Percentiles rank a stretch among this genome's conserved stretches.
Evolutionary conservation across 2,113 vertebrate genomes (phyloP).

Genomic region (Ammodytes dubius): DNA sequence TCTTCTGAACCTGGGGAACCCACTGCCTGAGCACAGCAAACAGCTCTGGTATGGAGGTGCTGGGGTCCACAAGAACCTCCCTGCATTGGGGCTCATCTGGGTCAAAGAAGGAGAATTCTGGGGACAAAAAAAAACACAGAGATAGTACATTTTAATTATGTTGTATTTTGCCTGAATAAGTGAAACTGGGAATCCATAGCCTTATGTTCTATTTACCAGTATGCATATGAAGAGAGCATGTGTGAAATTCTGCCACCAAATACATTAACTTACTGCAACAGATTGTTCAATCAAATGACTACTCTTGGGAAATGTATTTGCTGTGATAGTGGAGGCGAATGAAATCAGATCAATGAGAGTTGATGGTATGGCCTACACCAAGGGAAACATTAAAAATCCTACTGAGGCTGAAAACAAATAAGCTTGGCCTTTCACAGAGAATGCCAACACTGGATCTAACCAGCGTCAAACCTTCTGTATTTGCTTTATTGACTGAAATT

Average conservation of each 20-base stretch:
- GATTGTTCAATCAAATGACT: constrained; percentile 39
- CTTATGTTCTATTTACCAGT: background rate
- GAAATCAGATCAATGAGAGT: constrained; percentile 50
- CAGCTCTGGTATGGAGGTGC: constrained; percentile 94
- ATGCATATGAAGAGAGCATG: background rate
- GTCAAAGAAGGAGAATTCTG: constrained; percentile 99
- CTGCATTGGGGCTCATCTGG: constrained; percentile 93
- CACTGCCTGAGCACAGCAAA: constrained; percentile 98
- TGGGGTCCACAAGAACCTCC: constrained; percentile 91
- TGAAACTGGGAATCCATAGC: background rate
- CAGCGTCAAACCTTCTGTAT: background rate
- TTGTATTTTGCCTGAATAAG: background rate
- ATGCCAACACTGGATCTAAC: constrained; percentile 1
- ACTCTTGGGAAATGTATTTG: constrained; percentile 55
- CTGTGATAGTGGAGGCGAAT: constrained; percentile 29
- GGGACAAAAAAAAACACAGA: constrained; percentile 31
- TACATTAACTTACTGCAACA: constrained; percentile 27
- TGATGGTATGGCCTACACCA: constrained; percentile 23
- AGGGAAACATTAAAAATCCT: constrained; percentile 38
- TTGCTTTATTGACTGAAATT: constrained; percentile 17
- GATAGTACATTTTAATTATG: background rate
- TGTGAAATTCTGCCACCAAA: constrained; percentile 18
- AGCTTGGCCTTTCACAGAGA: constrained; percentile 14
- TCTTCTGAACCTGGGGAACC: constrained; percentile 98
- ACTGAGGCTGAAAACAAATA: constrained; percentile 45